A percentile compares a stretch with the other conserved stretches of the same genome.
phyloP scores from a whole-genome alignment of 2,797 vertebrate species.

The Pseudotriccus pelzelni region DNA sequence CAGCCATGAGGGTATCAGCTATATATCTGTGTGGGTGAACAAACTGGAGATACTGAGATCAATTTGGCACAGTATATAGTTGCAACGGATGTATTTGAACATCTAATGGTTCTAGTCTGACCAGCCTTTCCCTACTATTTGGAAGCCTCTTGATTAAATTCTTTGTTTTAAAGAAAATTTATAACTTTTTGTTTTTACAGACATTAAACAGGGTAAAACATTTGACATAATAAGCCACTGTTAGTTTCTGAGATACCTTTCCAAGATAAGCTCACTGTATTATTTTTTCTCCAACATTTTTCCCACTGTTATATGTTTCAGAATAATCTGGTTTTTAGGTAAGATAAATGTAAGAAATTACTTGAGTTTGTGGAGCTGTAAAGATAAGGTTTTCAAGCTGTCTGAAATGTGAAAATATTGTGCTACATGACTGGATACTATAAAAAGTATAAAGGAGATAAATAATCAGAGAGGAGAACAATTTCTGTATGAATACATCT shows the following conservation, averaged over 20 bases:
- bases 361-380: not conserved
- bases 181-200: not conserved
- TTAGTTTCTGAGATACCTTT: not conserved
- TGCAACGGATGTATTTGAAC: not conserved
- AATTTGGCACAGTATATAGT: not conserved
- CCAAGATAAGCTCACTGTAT: not conserved
- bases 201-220: not conserved
- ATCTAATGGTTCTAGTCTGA: not conserved
- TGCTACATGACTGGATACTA: not conserved
- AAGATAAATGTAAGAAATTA: not conserved
- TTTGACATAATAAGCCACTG: not conserved
- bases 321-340: not conserved
- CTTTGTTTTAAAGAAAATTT: not conserved
- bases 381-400: not conserved
- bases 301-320: not conserved
- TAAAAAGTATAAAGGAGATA: not conserved
- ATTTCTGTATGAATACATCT: not conserved
- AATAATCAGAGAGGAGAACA: not conserved
- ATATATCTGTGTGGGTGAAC: not conserved
- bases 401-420: not conserved
- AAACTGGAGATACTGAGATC: not conserved
- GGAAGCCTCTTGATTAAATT: not conserved
- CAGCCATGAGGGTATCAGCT: not conserved
- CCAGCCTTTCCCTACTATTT: not conserved
- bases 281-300: not conserved